phyloP scores from a whole-genome alignment of 2,113 vertebrate genomes.

The Elgaria multicarinata region DNA sequence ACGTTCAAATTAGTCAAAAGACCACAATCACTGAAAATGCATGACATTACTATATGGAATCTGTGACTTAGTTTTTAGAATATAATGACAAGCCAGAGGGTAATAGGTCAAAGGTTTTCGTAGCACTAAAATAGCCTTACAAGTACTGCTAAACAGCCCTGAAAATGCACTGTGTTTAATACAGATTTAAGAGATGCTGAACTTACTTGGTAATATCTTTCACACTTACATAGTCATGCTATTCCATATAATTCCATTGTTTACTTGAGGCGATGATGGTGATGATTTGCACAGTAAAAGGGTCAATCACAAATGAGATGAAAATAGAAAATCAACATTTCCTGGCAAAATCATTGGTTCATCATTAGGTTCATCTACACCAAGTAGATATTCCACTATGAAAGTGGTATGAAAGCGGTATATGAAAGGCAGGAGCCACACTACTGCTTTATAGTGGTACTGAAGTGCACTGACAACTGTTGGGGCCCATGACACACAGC shows the following conservation, averaged over 20 bases:
- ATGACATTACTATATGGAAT: neutral
- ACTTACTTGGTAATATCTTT: neutral
- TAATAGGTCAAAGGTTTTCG: neutral
- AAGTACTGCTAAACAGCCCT: neutral
- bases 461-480: too few species aligned
- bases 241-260: neutral
- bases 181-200: neutral
- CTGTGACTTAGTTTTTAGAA: neutral
- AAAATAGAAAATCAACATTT: too few species aligned
- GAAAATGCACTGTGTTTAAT: neutral
- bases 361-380: too few species aligned
- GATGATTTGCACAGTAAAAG: neutral
- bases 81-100: neutral
- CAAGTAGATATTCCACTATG: too few species aligned
- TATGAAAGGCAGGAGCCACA: too few species aligned
- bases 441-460: too few species aligned
- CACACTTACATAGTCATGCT: neutral
- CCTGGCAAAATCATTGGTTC: neutral
- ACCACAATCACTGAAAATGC: neutral
- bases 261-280: neutral
- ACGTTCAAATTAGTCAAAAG: slow-evolving; percentile 1
- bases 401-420: too few species aligned
- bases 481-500: too few species aligned
- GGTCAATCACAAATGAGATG: neutral
- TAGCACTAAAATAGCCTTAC: neutral